Evolutionary conservation across 2,113 vertebrate genomes (phyloP), one percentile per base, ranked within the genome.

Genomic region (Carettochelys insculpta): DNA sequence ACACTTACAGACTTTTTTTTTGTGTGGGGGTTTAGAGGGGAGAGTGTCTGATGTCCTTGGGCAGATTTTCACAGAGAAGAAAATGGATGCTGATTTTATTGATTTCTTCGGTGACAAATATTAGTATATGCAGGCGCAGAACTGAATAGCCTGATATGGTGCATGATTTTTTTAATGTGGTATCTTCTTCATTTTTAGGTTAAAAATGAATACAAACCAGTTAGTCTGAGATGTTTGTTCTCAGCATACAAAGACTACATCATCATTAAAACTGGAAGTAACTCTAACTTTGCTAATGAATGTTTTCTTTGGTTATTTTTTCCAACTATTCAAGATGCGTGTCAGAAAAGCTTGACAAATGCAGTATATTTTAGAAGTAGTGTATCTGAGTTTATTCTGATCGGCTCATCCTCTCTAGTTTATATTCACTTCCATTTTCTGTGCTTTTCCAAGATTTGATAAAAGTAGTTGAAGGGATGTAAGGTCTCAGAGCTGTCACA

Each of bases 291-390:
- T 31, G 86, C 48, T 73, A 41, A 77, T 22, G 83, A 93, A 76
- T 88, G n/a, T 0, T 0, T 3, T 13, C 12, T 2, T 50, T 38
- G 1, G 10, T 43, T 75, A 6, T 51, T 0, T 11, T 41, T 34
- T 45, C 4, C 7, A 6, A 1, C 58, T 61, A 52, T 19, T 25
- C 27, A 3, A 89, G 43, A 83, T 76, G 31, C 53, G 58, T 50
- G 13, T 43, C 43, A 20, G 34, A 68, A n/a, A n/a, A 75, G 19
- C 48, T 73, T 52, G 56, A 77, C 38, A 82, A 82, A 41, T 29
- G 24, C 38, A 27, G 38, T n/a, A 45, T 65, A 58, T 68, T 85
- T 80, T 77, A 58, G 85, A n/a, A 58, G 34, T 43, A 13, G 34
- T 19, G n/a, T 31, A 43, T 73, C 45, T 41, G 17, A 84, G 43